A percentile compares a stretch with the other conserved stretches of the same genome.
These are phyloP conservation scores for Silurus glanis DNA, from an alignment of 2,113 vertebrate species.

Conservation along the genomic window DNA sequence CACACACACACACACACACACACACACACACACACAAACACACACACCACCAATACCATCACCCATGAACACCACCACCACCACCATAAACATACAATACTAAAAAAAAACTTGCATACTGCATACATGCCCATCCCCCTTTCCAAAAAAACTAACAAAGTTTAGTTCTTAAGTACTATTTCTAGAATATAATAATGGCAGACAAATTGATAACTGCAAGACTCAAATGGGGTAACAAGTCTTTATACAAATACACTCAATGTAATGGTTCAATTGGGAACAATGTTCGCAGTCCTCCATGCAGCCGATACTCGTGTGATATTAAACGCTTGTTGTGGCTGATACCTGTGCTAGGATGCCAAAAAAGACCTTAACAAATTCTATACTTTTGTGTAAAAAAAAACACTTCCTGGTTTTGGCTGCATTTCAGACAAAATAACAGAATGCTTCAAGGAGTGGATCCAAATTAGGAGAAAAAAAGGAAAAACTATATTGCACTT, in stretches of 20 bases:
- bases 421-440: neutral
- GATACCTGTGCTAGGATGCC: neutral
- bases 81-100: no score
- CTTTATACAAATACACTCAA: neutral
- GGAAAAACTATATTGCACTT: neutral
- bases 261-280: neutral
- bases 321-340: neutral
- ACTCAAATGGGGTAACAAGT: no score
- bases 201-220: neutral
- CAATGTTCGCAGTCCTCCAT: neutral
- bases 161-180: neutral
- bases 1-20: neutral
- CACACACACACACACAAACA: no score
- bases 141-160: neutral
- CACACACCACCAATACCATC: no score
- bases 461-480: neutral
- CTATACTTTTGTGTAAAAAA: neutral
- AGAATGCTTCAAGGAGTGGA: neutral
- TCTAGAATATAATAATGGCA: neutral
- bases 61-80: no score
- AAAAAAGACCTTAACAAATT: neutral
- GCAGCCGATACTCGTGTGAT: neutral
- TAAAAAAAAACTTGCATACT: no score
- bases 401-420: neutral
- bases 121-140: neutral